Evolutionary conservation across 2,888 invertebrate species (phyloP).

Genomic region (Tenthredo amoena): DNA sequence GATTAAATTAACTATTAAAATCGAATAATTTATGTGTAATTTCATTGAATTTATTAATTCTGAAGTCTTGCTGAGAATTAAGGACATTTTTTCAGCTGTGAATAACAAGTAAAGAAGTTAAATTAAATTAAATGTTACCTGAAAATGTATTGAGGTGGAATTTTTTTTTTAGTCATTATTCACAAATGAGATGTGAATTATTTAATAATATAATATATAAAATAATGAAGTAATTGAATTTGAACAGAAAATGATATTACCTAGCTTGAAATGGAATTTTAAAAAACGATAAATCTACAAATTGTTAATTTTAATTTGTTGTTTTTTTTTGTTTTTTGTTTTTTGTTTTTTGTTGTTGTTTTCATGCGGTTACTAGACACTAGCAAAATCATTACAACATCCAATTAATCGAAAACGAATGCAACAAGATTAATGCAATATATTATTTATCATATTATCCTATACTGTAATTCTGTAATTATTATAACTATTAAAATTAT

Average conservation of each 20-base stretch:
- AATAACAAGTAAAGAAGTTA: background rate
- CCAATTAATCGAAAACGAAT: conserved; percentile 71
- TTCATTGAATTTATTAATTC: background rate
- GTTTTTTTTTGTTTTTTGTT: background rate
- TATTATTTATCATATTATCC: conserved; percentile 9
- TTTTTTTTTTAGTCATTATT: conserved; percentile 1
- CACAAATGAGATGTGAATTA: background rate
- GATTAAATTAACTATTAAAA: conserved; percentile 53
- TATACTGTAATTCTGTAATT: conserved; percentile 13
- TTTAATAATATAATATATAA: background rate
- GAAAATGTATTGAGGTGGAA: background rate
- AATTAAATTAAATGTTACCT: background rate
- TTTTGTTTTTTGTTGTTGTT: background rate
- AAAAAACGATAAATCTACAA: conserved; percentile 53
- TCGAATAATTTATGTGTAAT: background rate
- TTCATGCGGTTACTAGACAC: conserved; percentile 75
- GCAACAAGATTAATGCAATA: conserved; percentile 65
- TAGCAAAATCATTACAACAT: conserved; percentile 74
- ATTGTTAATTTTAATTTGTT: conserved; percentile 61
- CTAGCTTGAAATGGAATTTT: background rate
- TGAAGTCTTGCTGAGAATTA: background rate
- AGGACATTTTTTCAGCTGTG: background rate
- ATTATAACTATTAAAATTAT: background rate
- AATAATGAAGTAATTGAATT: background rate
- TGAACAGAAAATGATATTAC: background rate